phyloP scores from a whole-genome alignment of 2,113 vertebrate genomes.

The Amblyornis subalaris region DNA sequence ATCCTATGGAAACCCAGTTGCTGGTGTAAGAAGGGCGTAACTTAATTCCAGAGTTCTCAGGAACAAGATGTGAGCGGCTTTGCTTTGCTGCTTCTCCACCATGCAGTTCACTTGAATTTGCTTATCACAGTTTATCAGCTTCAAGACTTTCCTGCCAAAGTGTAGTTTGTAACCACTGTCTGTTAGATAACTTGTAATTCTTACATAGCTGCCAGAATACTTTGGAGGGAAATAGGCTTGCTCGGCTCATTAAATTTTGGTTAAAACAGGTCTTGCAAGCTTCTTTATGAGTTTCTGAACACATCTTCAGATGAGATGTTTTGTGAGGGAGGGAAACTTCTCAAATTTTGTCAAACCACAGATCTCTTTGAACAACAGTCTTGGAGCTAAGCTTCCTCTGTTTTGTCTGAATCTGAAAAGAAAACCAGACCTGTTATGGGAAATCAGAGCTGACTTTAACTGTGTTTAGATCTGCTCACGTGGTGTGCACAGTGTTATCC shows the following conservation, averaged over 20 bases:
- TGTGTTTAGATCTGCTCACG: background rate
- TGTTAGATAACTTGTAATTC: background rate
- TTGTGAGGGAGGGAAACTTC: background rate
- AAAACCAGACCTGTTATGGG: background rate
- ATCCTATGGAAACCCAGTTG: background rate
- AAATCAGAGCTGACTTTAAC: background rate
- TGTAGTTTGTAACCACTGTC: background rate
- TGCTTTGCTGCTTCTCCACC: background rate
- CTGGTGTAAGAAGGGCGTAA: background rate
- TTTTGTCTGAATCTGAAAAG: background rate
- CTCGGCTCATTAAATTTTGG: background rate
- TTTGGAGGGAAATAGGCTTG: background rate
- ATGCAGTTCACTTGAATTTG: constrained; percentile 19
- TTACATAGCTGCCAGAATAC: background rate
- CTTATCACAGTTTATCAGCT: constrained; percentile 38
- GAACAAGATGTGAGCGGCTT: constrained; percentile 16
- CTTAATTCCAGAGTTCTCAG: constrained; percentile 13
- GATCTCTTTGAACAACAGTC: background rate
- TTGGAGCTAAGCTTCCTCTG: background rate
- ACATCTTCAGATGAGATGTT: background rate
- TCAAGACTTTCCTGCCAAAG: constrained; percentile 41
- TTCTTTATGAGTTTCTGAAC: background rate
- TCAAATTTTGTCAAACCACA: background rate
- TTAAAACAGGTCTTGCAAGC: background rate
- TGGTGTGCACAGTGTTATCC: background rate